Percentiles rank a stretch among this genome's conserved stretches.
These are phyloP conservation scores for Pollenia labialis DNA, from an alignment of 2,888 invertebrate genomes.

Conservation along the genomic window DNA sequence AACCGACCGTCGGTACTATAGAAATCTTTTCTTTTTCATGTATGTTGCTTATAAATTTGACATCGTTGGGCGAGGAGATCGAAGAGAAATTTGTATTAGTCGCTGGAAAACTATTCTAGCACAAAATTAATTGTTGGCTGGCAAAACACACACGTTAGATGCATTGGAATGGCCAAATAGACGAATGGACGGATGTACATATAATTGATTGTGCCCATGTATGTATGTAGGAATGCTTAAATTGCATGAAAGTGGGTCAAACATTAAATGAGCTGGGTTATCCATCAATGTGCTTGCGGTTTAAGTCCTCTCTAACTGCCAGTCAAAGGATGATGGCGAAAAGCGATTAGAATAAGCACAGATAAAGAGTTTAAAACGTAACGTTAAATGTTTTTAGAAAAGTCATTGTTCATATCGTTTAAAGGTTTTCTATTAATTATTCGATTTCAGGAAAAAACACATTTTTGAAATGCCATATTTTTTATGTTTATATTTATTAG, in stretches of 20 bases:
- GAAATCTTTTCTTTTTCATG: neutral
- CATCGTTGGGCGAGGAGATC: neutral
- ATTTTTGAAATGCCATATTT: too few relatives aligned
- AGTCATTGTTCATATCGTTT: neutral
- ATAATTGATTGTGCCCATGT: constrained; percentile 25
- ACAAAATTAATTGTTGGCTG: constrained; percentile 38
- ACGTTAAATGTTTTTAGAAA: neutral
- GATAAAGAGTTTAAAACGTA: neutral
- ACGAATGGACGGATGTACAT: neutral
- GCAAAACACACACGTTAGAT: neutral
- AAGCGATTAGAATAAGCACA: neutral
- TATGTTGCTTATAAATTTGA: neutral
- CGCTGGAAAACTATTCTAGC: constrained; percentile 34
- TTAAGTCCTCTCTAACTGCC: neutral
- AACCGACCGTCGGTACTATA: neutral
- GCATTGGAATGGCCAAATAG: too few relatives aligned
- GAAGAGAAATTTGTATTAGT: neutral
- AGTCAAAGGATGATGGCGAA: neutral
- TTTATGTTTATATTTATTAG: too few relatives aligned
- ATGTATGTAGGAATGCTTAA: neutral
- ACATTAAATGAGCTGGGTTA: constrained; percentile 34
- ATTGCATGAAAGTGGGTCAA: constrained; percentile 36
- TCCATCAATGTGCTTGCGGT: constrained; percentile 8
- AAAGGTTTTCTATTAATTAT: neutral
- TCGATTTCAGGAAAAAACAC: neutral